Conservation (phyloP, 2,888 invertebrate species). For the Drosophila pseudotalamancana region DNA sequence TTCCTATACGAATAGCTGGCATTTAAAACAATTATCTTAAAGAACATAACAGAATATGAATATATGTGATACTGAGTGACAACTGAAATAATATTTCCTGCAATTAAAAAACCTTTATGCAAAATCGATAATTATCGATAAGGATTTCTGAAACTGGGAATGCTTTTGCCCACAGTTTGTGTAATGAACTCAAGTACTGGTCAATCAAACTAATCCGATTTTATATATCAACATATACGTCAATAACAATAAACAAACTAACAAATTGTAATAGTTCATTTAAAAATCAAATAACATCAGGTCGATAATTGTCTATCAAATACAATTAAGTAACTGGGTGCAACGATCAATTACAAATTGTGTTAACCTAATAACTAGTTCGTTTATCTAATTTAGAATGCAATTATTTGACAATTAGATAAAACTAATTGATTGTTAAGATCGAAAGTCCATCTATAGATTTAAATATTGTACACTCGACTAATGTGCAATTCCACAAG, state of each 20-base stretch:
- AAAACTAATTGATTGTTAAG: not conserved
- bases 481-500: conserved; percentile 25
- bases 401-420: not conserved
- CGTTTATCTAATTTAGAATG: conserved; percentile 14
- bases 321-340: not conserved
- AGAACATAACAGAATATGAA: conserved; percentile 1
- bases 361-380: conserved; percentile 6
- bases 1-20: conserved; percentile 19
- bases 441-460: conserved; percentile 3
- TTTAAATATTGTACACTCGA: not conserved
- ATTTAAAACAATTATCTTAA: not conserved
- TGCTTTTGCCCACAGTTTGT: too few species aligned
- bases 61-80: too few species aligned
- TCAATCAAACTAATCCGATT: too few species aligned
- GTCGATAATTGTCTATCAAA: conserved; percentile 6
- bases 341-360: conserved; percentile 25
- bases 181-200: too few species aligned
- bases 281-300: not conserved
- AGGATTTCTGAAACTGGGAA: not conserved
- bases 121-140: not conserved
- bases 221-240: too few species aligned
- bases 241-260: not conserved
- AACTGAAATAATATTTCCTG: too few species aligned
- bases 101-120: not conserved
- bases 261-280: not conserved